phyloP scores from a whole-genome alignment of 1,140 invertebrate genomes.

The Xylocopa sonorina region DNA sequence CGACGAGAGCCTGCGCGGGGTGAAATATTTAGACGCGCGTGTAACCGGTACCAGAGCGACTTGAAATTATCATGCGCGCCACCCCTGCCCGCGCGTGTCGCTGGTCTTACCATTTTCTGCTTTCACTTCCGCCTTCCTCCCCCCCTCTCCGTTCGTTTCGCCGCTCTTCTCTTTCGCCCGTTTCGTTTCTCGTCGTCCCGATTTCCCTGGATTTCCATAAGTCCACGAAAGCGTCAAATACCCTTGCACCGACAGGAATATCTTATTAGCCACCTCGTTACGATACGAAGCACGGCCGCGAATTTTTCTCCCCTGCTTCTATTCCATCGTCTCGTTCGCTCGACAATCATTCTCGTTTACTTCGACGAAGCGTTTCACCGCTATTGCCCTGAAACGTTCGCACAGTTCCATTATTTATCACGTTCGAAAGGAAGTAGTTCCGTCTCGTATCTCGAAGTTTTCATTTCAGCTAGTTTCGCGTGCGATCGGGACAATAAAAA shows the following conservation, averaged over 20 bases:
- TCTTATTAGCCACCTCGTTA: not conserved
- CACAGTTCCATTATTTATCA: too few species aligned
- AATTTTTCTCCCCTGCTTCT: not conserved
- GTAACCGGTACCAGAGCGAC: constrained; percentile 19
- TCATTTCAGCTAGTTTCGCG: too few species aligned
- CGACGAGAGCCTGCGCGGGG: constrained; percentile 23
- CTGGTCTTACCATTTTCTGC: constrained; percentile 26
- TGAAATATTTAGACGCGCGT: constrained; percentile 37
- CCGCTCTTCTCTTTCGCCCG: not conserved
- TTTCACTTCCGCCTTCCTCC: not conserved
- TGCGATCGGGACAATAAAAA: too few species aligned
- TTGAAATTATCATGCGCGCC: constrained; percentile 44
- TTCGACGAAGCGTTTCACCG: too few species aligned
- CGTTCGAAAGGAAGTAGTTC: too few species aligned
- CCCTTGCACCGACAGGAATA: constrained; percentile 23
- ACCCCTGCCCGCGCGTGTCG: constrained; percentile 18
- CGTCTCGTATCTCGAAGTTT: too few species aligned
- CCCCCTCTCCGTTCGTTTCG: not conserved
- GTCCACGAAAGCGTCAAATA: constrained; percentile 53
- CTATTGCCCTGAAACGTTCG: too few species aligned
- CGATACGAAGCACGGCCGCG: not conserved
- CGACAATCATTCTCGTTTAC: too few species aligned
- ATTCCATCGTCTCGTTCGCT: not conserved
- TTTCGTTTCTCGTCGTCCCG: not conserved
- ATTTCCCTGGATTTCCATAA: constrained; percentile 59